Base-by-base conservation (phyloP, 2,888 invertebrate species). In the Trichopoda pennipes region DNA sequence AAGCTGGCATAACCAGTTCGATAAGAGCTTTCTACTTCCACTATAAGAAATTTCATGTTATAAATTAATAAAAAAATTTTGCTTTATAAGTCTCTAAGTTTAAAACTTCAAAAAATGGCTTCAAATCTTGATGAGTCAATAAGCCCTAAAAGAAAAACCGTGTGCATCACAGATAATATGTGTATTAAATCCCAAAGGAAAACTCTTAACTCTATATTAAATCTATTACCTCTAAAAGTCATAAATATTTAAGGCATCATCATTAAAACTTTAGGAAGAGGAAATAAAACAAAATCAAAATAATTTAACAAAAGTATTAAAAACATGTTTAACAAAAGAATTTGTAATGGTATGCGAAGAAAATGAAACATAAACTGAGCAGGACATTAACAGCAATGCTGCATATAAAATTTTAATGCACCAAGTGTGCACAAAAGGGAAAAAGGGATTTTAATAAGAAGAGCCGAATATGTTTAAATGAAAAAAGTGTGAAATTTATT, bases 401-500 rank as follows among this genome's bases (percentile, higher is more conserved):
- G 21, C 23, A 42, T n/a, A 14, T 3, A 32, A n/a, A 56, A 1
- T 32, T 32, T 19, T 16, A 21, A 14, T 10, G 19, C 49, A 64
- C 3, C 10, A 38, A 56, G 47, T 35, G 47, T 35, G 10, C 38
- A 28, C n/a, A 10, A 38, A 8, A 28, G 17, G 1, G 16, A 7
- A 12, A 14, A 8, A 10, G 7, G 0, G 10, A 42, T 19, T 6
- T n/a, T 2, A 14, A 56, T 19, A 60, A 32, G 7, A 3, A n/a
- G 47, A 38, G 8, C 28, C 4, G 8, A 28, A 4, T 28, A 1
- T 28, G 8, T 53, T 73, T 12, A 2, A 32, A 16, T n/a, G 0
- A 1, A 51, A 69, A 21, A 70, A 78, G 81, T 78, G 78, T 82
- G 70, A 82, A 82, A 75, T 66, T 75, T 42, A 70, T 63, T 78